phyloP scores from a whole-genome alignment of 2,797 vertebrate genomes.

The Cheirogaleus major region DNA sequence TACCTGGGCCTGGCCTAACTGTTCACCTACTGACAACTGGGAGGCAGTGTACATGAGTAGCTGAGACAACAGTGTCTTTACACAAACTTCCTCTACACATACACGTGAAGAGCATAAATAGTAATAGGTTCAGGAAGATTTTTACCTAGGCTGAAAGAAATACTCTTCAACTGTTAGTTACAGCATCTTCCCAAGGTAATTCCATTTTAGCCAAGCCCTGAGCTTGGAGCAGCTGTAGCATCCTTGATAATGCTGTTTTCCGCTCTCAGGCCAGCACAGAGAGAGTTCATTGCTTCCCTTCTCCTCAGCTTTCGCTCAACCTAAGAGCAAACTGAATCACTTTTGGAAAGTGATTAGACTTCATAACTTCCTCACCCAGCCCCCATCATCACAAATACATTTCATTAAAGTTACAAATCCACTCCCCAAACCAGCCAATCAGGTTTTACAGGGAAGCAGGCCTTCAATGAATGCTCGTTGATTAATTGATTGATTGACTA shows the following conservation, averaged over 20 bases:
- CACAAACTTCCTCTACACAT: not conserved
- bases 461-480: constrained; percentile 41
- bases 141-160: not conserved
- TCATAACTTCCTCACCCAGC: not conserved
- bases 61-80: not conserved
- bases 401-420: constrained; percentile 2
- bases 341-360: constrained; percentile 4
- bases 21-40: not conserved
- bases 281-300: not conserved
- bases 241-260: not conserved
- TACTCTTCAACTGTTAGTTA: not conserved
- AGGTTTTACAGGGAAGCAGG: not conserved
- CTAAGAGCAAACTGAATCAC: not conserved
- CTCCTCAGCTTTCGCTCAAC: constrained; percentile 5
- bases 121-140: not conserved
- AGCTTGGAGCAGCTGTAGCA: not conserved
- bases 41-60: not conserved
- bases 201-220: not conserved
- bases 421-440: not conserved
- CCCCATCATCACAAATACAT: not conserved
- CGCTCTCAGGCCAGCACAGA: not conserved
- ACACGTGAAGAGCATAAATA: not conserved
- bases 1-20: not conserved
- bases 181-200: not conserved
- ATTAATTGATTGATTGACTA: constrained; percentile 65